Evolutionary conservation across 2,797 vertebrate species (phyloP).

Genomic region (Microctenopoma stevenorrisi): DNA sequence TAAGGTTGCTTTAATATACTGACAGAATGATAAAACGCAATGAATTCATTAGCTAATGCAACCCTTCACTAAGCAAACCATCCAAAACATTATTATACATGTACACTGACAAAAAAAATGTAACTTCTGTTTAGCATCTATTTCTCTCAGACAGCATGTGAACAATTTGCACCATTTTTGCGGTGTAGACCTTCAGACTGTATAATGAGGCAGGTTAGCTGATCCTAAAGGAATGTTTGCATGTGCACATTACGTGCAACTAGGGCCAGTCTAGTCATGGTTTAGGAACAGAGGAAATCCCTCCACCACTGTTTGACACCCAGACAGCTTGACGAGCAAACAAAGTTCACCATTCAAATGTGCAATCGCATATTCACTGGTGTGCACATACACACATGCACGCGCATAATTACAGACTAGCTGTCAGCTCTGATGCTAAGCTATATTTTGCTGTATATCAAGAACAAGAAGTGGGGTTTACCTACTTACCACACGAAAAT

Average conservation of each 20-base stretch:
- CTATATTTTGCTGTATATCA: constrained; percentile 37
- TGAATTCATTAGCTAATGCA: constrained; percentile 2
- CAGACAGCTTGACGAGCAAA: constrained; percentile 59
- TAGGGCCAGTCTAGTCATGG: constrained; percentile 66
- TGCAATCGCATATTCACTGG: constrained; percentile 36
- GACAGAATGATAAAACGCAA: constrained; percentile 6
- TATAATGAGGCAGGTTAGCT: constrained; percentile 41
- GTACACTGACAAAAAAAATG: background rate
- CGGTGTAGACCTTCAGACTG: constrained; percentile 34
- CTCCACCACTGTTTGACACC: constrained; percentile 57
- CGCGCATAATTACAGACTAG: constrained; percentile 56
- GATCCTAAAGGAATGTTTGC: constrained; percentile 41
- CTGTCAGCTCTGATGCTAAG: constrained; percentile 19
- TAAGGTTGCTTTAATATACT: constrained; percentile 10
- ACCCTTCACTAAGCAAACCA: background rate
- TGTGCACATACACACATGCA: constrained; percentile 12
- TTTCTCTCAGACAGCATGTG: constrained; percentile 8
- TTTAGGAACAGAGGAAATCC: constrained; percentile 72
- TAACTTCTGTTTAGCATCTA: constrained; percentile 10
- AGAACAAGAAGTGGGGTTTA: constrained; percentile 42
- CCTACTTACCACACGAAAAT: constrained; percentile 43
- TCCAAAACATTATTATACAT: constrained; percentile 9
- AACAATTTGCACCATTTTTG: constrained; percentile 38
- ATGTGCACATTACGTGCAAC: constrained; percentile 37
- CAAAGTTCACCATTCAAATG: constrained; percentile 36